These are phyloP conservation scores for Taphrorychus bicolor DNA, from an alignment of 2,888 invertebrate species.

Conservation along the genomic window DNA sequence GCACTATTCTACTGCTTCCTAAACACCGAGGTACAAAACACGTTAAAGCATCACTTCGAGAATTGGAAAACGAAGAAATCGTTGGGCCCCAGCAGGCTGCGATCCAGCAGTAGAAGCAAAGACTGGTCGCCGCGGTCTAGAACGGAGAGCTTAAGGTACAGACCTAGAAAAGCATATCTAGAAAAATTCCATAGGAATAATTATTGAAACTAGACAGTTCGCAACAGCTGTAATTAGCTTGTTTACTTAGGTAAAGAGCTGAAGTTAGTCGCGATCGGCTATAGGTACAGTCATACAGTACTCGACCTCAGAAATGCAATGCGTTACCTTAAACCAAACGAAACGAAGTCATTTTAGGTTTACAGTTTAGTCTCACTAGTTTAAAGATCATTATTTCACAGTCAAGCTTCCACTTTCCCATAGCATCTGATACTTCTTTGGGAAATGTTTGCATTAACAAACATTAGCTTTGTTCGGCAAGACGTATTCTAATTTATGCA, in stretches of 20 bases:
- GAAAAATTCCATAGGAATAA: neutral
- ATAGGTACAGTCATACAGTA: too few relatives aligned
- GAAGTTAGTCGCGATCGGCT: too few relatives aligned
- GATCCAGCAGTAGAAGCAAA: constrained; percentile 77
- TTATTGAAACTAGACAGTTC: neutral
- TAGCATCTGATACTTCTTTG: too few relatives aligned
- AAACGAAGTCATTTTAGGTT: too few relatives aligned
- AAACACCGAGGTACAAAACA: constrained; percentile 89
- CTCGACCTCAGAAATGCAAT: too few relatives aligned
- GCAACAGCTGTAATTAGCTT: neutral
- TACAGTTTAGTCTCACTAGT: neutral
- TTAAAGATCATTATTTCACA: neutral
- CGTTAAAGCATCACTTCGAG: constrained; percentile 81
- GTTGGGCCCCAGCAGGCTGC: constrained; percentile 67
- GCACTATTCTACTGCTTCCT: constrained; percentile 92
- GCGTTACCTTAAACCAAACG: too few relatives aligned
- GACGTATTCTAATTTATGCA: constrained; percentile 39
- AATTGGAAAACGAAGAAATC: constrained; percentile 77
- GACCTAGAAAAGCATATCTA: constrained; percentile 11
- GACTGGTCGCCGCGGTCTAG: constrained; percentile 84
- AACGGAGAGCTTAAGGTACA: constrained; percentile 83
- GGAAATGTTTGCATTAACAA: neutral
- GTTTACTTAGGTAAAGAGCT: too few relatives aligned
- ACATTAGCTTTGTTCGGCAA: neutral
- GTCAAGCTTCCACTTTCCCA: too few relatives aligned